Base-by-base conservation (phyloP, 2,797 vertebrate genomes). In the Knipowitschia caucasica region DNA sequence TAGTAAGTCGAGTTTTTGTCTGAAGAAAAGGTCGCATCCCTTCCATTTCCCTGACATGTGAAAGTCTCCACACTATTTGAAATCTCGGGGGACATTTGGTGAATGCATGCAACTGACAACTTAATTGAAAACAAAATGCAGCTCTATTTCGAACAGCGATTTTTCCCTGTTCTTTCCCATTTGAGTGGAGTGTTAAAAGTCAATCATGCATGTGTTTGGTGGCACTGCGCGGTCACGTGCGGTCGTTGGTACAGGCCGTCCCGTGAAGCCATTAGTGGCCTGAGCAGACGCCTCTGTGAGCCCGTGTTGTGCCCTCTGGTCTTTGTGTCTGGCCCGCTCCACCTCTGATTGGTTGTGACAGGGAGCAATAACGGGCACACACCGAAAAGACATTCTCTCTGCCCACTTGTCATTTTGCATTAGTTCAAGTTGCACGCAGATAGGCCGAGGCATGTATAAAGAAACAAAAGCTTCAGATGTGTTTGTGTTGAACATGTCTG, bases 301-400 rank as follows among this genome's bases (percentile, higher is more conserved):
- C 71, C 71, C 72, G 71, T 29, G 35, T 69, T 57, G 50, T 79
- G 80, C 72, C 78, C 76, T 78, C 72, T 72, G 73, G 77, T 75
- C 74, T 81, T 88, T 89, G 81, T 86, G 56, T 47, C 59, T 74
- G 73, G 84, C 80, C 83, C 38, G 69, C 60, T 62, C 72, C 75
- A 78, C 80, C 77, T 73, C 73, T 81, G 62, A 88, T 85, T 75
- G 70, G 58, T 56, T 69, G 53, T 86, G 88, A 89, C 86, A 80
- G 68, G 74, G 60, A 74, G 83, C 75, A 70, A 81, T 82, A 81
- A 80, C 75, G 73, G 75, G 71, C 75, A 71, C 57, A 60, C 54
- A 81, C 59, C 62, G 73, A 84, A 71, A 72, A 56, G 59, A 69
- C 84, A 89, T 89, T 89, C 86, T 89, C 78, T 80, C 69, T 84